Conservation (phyloP, 2,113 vertebrate genomes). For the Struthio camelus region DNA sequence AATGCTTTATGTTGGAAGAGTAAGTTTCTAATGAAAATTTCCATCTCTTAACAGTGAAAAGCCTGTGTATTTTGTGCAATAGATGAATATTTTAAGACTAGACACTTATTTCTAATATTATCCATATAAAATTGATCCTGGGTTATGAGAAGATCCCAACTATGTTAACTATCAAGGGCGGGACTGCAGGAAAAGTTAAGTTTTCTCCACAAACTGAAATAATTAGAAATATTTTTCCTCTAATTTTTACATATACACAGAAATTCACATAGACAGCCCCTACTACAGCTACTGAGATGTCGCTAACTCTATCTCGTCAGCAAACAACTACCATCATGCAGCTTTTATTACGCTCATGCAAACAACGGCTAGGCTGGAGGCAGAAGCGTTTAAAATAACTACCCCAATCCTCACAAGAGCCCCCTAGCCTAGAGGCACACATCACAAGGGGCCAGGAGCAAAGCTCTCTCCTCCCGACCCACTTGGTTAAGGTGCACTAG, state of each 20-base stretch:
- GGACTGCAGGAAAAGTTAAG: fast-evolving
- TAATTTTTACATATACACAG: not conserved
- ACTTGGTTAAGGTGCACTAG: fast-evolving
- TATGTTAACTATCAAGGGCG: not conserved
- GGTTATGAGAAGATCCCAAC: not conserved
- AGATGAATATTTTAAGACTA: not conserved
- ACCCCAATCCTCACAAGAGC: not conserved
- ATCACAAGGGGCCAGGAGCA: not conserved
- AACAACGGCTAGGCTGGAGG: fast-evolving
- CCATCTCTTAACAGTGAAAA: not conserved
- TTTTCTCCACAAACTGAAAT: not conserved
- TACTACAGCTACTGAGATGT: not conserved
- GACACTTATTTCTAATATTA: not conserved
- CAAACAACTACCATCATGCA: not conserved
- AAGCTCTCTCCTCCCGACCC: not conserved
- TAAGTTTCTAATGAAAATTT: not conserved
- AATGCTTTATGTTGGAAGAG: not conserved
- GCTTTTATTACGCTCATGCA: not conserved
- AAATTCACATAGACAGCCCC: not conserved
- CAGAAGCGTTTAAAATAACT: fast-evolving
- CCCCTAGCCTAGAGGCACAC: not conserved
- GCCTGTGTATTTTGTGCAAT: too few species aligned
- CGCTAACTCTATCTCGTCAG: not conserved
- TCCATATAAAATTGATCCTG: fast-evolving
- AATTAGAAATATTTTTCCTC: fast-evolving